Conservation (phyloP, 2,797 vertebrate species). For the Pristis pectinata region DNA sequence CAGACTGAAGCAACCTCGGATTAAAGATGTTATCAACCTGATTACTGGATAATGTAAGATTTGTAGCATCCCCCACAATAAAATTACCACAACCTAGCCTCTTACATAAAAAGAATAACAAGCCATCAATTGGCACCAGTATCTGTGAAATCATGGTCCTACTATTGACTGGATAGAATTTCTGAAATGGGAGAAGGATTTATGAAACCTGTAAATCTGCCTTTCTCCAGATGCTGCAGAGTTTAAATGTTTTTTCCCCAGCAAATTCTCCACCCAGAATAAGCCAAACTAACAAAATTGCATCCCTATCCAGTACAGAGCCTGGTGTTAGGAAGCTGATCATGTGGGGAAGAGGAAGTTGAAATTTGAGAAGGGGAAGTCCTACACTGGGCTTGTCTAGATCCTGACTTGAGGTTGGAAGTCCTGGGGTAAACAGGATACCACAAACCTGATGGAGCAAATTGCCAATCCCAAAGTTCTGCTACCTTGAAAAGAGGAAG, state of each 20-base stretch:
- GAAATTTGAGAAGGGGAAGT: no score
- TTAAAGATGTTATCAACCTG: neutral
- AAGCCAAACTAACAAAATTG: neutral
- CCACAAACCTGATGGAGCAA: no score
- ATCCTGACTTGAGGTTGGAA: neutral
- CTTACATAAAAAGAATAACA: neutral
- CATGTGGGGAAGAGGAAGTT: no score
- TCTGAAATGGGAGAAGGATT: no score
- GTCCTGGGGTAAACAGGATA: neutral
- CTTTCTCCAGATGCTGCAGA: no score
- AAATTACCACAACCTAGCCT: neutral
- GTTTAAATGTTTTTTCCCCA: no score
- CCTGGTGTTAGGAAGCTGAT: neutral
- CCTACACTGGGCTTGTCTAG: no score
- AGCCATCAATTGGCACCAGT: neutral
- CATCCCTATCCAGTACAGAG: neutral
- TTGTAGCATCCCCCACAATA: neutral
- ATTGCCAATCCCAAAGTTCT: no score
- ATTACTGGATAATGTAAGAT: neutral
- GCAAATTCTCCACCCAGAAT: neutral
- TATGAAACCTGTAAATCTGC: no score
- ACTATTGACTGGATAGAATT: no score
- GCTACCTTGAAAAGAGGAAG: neutral
- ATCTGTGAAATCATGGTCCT: neutral
- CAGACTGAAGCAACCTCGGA: neutral